phyloP scores from a whole-genome alignment of 30 jellyfish, hydroid and myxozoan genomes.

The Aurelia sp. region DNA sequence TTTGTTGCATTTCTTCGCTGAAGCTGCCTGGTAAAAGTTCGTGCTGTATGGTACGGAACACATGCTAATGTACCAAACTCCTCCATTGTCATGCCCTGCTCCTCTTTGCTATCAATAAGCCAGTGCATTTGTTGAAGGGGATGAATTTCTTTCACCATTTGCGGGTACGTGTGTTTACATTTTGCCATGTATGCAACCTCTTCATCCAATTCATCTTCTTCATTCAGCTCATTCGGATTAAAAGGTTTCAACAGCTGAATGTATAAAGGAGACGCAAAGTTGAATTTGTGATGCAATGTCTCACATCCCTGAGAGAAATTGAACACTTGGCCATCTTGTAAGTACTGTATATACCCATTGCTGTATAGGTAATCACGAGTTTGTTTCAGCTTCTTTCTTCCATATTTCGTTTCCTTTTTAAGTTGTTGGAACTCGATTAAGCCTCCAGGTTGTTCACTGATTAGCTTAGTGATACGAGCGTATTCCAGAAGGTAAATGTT shows the following conservation, averaged over 20 bases:
- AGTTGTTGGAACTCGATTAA: conserved; percentile 34
- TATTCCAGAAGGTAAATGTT: background rate
- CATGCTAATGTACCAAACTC: conserved; percentile 67
- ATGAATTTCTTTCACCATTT: conserved; percentile 64
- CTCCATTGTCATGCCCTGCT: conserved; percentile 64
- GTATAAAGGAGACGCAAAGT: conserved; percentile 11
- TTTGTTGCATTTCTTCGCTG: conserved; percentile 33
- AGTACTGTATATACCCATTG: conserved; percentile 80
- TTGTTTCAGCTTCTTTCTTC: conserved; percentile 18
- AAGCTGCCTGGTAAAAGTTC: conserved; percentile 60
- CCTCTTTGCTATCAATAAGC: conserved; percentile 55
- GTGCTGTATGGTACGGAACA: conserved; percentile 69
- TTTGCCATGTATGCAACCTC: conserved; percentile 60
- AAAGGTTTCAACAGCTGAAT: conserved; percentile 50
- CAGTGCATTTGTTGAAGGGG: conserved; percentile 68
- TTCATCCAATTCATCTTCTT: conserved; percentile 45
- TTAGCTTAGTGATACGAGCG: background rate
- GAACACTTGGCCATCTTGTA: conserved; percentile 64
- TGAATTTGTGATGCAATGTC: background rate
- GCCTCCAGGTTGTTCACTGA: conserved; percentile 42
- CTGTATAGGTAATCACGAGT: conserved; percentile 57
- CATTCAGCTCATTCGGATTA: background rate
- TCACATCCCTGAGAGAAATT: background rate
- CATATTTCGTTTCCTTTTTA: conserved; percentile 5
- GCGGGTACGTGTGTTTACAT: conserved; percentile 70